phyloP scores from a whole-genome alignment of 2,797 vertebrate species.

The Euphonia xanthogaster region DNA sequence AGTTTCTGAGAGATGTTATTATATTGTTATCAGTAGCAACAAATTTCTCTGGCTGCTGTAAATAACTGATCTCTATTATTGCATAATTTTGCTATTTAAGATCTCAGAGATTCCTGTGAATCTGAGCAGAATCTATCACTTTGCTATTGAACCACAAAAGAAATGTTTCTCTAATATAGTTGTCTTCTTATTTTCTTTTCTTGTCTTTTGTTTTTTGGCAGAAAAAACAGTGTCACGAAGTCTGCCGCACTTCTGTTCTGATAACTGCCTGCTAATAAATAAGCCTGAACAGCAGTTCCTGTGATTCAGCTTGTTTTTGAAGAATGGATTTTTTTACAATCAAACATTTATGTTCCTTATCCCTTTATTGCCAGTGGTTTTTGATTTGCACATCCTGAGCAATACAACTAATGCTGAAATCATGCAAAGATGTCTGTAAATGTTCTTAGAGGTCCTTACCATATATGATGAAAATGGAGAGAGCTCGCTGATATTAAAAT shows the following conservation, averaged over 20 bases:
- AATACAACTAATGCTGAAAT: background rate
- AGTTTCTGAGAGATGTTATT: background rate
- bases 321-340: background rate
- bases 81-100: background rate
- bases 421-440: background rate
- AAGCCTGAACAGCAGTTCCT: background rate
- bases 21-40: background rate
- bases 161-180: background rate
- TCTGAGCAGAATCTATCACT: background rate
- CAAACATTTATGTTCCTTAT: background rate
- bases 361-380: background rate
- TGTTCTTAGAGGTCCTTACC: background rate
- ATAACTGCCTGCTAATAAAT: background rate
- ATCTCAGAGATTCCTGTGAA: background rate
- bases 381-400: background rate
- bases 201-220: background rate
- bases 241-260: background rate
- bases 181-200: background rate
- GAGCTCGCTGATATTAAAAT: background rate
- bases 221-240: background rate
- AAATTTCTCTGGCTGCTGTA: background rate
- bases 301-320: background rate
- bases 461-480: background rate
- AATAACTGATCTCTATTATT: background rate
- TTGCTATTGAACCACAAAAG: background rate